Conservation (phyloP, 1,140 invertebrate species). For the Aleiodes sp. region DNA sequence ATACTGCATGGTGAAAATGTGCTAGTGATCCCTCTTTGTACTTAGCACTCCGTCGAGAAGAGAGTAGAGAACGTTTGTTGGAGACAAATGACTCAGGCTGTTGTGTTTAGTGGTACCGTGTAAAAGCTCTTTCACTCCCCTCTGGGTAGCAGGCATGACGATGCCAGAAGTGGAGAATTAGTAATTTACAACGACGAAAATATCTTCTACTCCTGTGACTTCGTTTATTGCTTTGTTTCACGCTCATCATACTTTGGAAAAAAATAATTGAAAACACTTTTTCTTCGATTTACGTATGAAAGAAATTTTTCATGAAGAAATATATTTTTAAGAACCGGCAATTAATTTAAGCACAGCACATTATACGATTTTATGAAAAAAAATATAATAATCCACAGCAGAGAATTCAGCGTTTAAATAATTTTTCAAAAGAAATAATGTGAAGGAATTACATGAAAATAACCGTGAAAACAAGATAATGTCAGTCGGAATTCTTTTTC, state of each 20-base stretch:
- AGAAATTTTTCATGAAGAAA: too few relatives aligned
- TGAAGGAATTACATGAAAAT: background rate
- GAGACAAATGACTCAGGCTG: conserved; percentile 17
- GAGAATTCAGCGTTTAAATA: too few relatives aligned
- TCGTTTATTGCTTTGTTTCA: conserved; percentile 1
- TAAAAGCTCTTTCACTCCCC: conserved; percentile 11
- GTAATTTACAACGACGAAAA: conserved; percentile 10
- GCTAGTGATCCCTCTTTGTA: conserved; percentile 6
- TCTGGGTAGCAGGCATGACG: background rate
- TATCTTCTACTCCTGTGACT: background rate
- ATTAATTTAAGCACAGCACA: too few relatives aligned
- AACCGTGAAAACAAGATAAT: background rate
- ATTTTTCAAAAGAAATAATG: too few relatives aligned
- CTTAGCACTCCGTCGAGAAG: conserved; percentile 5
- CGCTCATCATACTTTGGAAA: background rate
- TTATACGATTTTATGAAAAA: too few relatives aligned
- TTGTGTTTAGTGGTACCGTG: conserved; percentile 14
- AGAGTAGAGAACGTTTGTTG: conserved; percentile 9
- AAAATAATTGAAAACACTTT: background rate
- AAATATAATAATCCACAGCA: too few relatives aligned
- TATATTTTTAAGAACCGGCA: too few relatives aligned
- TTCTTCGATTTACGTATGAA: background rate
- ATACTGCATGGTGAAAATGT: background rate
- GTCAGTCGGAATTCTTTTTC: background rate
- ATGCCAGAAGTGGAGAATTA: conserved; percentile 11